Conservation (phyloP, 2,797 vertebrate species). For the Spinus olivaceus region DNA sequence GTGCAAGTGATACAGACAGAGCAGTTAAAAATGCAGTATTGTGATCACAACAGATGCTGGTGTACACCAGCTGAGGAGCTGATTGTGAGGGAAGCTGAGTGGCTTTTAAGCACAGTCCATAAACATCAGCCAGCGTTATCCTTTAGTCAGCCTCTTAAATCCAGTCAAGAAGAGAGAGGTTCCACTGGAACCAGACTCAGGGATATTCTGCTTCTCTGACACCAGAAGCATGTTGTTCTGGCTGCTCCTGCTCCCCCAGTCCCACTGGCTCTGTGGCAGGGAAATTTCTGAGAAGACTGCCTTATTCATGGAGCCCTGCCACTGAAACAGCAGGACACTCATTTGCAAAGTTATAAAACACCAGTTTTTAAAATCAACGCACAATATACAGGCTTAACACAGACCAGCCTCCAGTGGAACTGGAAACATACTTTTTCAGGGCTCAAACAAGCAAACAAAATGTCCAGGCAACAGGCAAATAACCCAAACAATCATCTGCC, state of each 20-base stretch:
- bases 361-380: neutral
- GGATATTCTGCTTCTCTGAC: neutral
- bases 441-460: constrained; percentile 37
- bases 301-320: neutral
- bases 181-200: neutral
- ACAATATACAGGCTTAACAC: neutral
- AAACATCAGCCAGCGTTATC: neutral
- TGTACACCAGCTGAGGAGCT: neutral
- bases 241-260: neutral
- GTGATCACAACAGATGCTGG: neutral
- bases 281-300: constrained; percentile 14
- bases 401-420: neutral
- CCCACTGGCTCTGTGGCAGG: neutral
- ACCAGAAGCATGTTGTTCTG: neutral
- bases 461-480: constrained; percentile 42
- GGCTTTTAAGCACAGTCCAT: neutral
- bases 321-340: neutral
- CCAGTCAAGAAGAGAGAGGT: neutral
- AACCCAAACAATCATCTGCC: constrained; percentile 52
- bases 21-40: neutral
- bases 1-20: neutral
- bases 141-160: neutral
- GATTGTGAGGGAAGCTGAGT: neutral
- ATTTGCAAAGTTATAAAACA: constrained; percentile 55
- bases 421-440: constrained; percentile 45